A percentile compares a stretch with the other conserved stretches of the same genome.
Evolutionary conservation across 2,888 invertebrate species (phyloP).

Genomic region (Vesta saturnalis): DNA sequence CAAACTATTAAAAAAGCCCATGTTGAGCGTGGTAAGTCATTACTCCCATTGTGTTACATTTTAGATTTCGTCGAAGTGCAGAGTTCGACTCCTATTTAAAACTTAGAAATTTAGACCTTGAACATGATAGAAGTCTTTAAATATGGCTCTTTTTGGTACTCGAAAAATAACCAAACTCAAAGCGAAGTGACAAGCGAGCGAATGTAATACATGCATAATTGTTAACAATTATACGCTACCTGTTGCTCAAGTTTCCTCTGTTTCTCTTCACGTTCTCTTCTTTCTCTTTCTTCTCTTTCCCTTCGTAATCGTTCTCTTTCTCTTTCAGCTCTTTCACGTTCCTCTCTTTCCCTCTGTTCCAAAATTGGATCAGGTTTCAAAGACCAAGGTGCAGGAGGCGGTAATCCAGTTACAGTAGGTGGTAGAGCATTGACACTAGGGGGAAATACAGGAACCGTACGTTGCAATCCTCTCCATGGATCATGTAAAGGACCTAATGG

Average conservation of each 20-base stretch:
- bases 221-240: conserved; percentile 54
- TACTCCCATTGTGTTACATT: no score
- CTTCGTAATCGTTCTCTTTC: conserved; percentile 68
- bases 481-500: conserved; percentile 66
- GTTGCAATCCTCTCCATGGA: conserved; percentile 76
- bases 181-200: no score
- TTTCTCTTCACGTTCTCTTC: conserved; percentile 66
- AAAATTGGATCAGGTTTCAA: conserved; percentile 74
- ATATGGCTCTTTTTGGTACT: no score
- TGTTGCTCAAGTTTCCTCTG: conserved; percentile 62
- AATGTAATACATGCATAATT: no score
- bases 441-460: conserved; percentile 69
- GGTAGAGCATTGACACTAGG: conserved; percentile 62
- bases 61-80: no score
- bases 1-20: no score
- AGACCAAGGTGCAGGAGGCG: conserved; percentile 68
- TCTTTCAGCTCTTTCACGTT: conserved; percentile 67
- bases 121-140: no score
- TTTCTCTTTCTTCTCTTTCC: conserved; percentile 70
- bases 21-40: no score
- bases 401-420: conserved; percentile 59
- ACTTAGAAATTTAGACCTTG: no score
- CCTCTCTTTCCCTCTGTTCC: conserved; percentile 71
- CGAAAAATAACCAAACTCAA: no score
- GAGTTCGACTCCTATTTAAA: no score